Base-by-base conservation (phyloP, 23 tunicate species). In the Corella eumyota region DNA sequence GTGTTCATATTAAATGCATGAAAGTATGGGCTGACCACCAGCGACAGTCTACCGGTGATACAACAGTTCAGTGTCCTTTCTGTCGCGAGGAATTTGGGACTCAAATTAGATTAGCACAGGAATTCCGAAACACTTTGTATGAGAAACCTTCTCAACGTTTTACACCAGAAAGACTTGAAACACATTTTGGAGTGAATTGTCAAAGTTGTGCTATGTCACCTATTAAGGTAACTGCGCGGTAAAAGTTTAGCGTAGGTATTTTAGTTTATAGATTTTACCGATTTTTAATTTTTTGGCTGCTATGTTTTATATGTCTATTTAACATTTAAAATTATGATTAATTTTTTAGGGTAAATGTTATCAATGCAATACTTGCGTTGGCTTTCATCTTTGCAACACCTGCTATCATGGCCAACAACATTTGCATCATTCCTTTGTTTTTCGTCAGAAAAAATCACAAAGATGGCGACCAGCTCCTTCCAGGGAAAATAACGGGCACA, bases 1-100 rank as follows among this genome's bases (percentile, higher is more conserved):
- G 91, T 60, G 82, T 81, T 49, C 97, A 90, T 27, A 90, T 90
- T 24, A 80, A 81, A 60, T 90, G 97, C 52, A 90, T 90, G 97
- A 90, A 90, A 55, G 69, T 90, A 22, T 90, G 91, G 91, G 85
- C 76, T 9, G 97, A 90, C 45, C 97, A 90, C 50, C 97, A 90
- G 56, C 66, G 70, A 15, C 79, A 88, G 21, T 29, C 85, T 0
- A 36, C 65, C 25, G 35, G 66, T 22, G 50, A 61, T 34, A 64
- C 62, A 46, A 58, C 23, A 19, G 60, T 88, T 0, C 58, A 46
- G 52, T 88, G 96, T 50, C 96, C 96, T 45, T 80, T 88, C 36
- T 88, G 96, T 38, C 71, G 96, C 48, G 87, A 74, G 25, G 80
- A 72, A 19, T 88, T 88, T 78, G 82, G 64, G 37, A 65, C 61